A percentile compares a stretch with the other conserved stretches of the same genome.
Evolutionary conservation across 1,140 invertebrate genomes (phyloP).

Genomic region (Formica exsecta): DNA sequence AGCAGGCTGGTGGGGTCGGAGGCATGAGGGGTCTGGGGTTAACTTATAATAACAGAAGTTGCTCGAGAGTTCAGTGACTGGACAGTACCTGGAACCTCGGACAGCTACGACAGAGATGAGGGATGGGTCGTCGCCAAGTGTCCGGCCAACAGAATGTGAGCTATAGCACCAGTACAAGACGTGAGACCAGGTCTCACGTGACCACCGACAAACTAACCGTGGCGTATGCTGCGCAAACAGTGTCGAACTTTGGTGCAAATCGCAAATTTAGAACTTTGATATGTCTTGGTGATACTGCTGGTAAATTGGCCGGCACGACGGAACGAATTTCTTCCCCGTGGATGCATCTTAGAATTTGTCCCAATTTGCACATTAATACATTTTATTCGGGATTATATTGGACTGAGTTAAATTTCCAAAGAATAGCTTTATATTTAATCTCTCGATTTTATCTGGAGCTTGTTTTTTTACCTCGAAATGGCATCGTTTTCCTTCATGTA

Average conservation of each 20-base stretch:
- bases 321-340: constrained; percentile 72
- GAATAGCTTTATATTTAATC: neutral
- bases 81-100: constrained; percentile 79
- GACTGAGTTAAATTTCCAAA: constrained; percentile 10
- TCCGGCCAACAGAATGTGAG: constrained; percentile 82
- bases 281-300: constrained; percentile 75
- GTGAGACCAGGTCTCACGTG: constrained; percentile 78
- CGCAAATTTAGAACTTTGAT: constrained; percentile 82
- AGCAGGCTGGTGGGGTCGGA: constrained; percentile 67
- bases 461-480: neutral
- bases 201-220: constrained; percentile 81
- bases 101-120: constrained; percentile 82
- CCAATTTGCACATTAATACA: constrained; percentile 13
- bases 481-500: neutral
- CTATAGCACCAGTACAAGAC: constrained; percentile 79
- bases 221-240: constrained; percentile 77
- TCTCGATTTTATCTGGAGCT: neutral
- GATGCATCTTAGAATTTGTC: constrained; percentile 4
- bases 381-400: constrained; percentile 12
- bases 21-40: constrained; percentile 79
- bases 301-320: constrained; percentile 72
- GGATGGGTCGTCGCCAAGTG: constrained; percentile 85
- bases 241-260: constrained; percentile 80
- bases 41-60: constrained; percentile 87
- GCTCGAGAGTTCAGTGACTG: constrained; percentile 83